Evolutionary conservation across 2,113 vertebrate genomes (phyloP).

Genomic region (Pluvianellus socialis): DNA sequence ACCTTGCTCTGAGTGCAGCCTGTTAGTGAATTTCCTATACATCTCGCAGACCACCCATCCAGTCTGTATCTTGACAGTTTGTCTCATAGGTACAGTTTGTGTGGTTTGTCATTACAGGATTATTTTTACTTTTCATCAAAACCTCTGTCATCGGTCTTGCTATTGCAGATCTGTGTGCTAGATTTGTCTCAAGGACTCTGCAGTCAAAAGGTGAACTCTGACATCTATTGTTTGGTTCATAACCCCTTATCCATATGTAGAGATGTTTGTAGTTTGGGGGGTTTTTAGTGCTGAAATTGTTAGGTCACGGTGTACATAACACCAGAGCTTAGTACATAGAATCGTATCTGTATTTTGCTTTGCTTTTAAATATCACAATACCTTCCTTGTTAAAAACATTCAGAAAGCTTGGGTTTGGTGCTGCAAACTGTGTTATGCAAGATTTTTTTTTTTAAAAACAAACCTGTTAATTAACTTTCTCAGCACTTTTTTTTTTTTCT

Average conservation of each 20-base stretch:
- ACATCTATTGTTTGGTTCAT: not conserved
- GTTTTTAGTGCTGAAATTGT: not conserved
- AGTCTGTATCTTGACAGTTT: not conserved
- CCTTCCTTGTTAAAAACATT: not conserved
- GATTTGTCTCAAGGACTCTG: not conserved
- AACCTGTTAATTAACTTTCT: conserved; percentile 7
- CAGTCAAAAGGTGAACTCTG: not conserved
- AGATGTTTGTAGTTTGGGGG: not conserved
- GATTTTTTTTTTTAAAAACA: not conserved
- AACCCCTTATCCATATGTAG: not conserved
- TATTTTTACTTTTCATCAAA: not conserved
- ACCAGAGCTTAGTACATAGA: not conserved
- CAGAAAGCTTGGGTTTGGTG: not conserved
- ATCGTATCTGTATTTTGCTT: not conserved
- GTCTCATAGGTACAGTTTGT: not conserved
- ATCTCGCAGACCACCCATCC: not conserved
- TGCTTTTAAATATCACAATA: conserved; percentile 13
- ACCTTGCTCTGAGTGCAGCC: not conserved
- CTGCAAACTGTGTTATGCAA: not conserved
- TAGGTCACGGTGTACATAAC: not conserved
- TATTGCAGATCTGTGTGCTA: not conserved
- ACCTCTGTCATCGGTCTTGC: not conserved
- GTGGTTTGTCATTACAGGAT: not conserved
- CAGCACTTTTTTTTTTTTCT: not conserved
- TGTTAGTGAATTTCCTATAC: not conserved